These are phyloP conservation scores for Fulmarus glacialis DNA, from an alignment of 2,113 vertebrate genomes.

Conservation along the genomic window DNA sequence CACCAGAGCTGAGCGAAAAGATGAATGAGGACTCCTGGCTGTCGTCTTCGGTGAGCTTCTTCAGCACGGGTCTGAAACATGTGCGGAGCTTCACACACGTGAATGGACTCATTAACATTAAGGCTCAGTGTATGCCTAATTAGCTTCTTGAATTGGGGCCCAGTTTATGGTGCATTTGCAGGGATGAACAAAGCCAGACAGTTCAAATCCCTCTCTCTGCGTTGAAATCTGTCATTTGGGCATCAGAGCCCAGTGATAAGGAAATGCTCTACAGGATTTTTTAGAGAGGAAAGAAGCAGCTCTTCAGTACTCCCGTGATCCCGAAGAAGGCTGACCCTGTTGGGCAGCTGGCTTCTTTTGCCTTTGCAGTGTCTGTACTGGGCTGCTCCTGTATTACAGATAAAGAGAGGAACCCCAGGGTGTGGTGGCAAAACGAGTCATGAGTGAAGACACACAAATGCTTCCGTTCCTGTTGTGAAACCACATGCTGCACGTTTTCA, in stretches of 20 bases:
- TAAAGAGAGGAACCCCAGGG: conserved; percentile 3
- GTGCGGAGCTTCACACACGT: background rate
- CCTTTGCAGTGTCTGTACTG: background rate
- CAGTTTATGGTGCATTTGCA: background rate
- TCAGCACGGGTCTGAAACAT: background rate
- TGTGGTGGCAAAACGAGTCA: conserved; percentile 42
- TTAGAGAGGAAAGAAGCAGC: background rate
- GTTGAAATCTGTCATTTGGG: conserved; percentile 14
- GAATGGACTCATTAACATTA: background rate
- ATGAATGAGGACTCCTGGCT: background rate
- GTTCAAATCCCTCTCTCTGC: background rate
- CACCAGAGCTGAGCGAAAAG: background rate
- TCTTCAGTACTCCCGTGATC: background rate
- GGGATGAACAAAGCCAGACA: background rate
- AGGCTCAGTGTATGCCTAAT: background rate
- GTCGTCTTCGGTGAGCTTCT: background rate
- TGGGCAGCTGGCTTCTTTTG: background rate
- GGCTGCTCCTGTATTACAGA: background rate
- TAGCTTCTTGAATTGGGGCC: background rate
- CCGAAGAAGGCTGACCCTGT: background rate
- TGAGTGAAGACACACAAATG: conserved; percentile 47
- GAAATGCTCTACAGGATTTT: background rate
- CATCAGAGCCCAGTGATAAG: background rate
- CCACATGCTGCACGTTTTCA: background rate
- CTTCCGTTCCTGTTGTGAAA: conserved; percentile 58